Conservation (phyloP, 2,797 vertebrate species). For the Lagocephalus sceleratus region DNA sequence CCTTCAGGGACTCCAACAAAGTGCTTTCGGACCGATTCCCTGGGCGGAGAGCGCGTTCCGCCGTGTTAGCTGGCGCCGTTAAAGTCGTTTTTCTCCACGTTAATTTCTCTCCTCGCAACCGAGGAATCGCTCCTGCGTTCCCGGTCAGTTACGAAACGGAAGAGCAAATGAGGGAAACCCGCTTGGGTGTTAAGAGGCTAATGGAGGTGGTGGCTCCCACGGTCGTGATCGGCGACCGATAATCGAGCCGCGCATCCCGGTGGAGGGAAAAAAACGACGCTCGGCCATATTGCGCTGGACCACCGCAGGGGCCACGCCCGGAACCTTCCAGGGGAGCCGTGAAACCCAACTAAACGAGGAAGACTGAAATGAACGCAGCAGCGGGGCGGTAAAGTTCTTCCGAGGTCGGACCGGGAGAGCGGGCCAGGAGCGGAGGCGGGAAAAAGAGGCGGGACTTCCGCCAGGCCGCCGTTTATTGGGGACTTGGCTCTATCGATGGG, state of each 20-base stretch:
- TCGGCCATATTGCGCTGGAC: constrained; percentile 34
- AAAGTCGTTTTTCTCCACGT: constrained; percentile 30
- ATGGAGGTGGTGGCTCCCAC: constrained; percentile 25
- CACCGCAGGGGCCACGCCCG: constrained; percentile 41
- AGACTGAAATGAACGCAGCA: too few relatives aligned
- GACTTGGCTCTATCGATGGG: too few relatives aligned
- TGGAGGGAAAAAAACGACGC: background rate
- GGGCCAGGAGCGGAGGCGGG: too few relatives aligned
- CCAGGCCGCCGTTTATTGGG: too few relatives aligned
- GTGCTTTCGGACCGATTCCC: constrained; percentile 14
- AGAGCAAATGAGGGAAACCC: too few relatives aligned
- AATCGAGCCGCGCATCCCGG: constrained; percentile 25
- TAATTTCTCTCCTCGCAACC: constrained; percentile 14
- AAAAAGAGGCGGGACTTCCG: too few relatives aligned
- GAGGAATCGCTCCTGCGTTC: background rate
- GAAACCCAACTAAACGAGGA: constrained; percentile 47
- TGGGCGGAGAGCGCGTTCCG: constrained; percentile 24
- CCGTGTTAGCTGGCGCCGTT: constrained; percentile 26
- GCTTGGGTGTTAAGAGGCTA: background rate
- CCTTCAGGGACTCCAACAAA: background rate
- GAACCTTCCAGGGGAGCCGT: constrained; percentile 47
- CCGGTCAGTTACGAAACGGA: constrained; percentile 7
- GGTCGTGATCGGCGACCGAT: constrained; percentile 18
- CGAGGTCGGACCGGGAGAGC: background rate
- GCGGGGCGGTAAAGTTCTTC: too few relatives aligned